Evolutionary conservation across 2,888 invertebrate species (phyloP).

Genomic region (Sarcophaga subvicina): DNA sequence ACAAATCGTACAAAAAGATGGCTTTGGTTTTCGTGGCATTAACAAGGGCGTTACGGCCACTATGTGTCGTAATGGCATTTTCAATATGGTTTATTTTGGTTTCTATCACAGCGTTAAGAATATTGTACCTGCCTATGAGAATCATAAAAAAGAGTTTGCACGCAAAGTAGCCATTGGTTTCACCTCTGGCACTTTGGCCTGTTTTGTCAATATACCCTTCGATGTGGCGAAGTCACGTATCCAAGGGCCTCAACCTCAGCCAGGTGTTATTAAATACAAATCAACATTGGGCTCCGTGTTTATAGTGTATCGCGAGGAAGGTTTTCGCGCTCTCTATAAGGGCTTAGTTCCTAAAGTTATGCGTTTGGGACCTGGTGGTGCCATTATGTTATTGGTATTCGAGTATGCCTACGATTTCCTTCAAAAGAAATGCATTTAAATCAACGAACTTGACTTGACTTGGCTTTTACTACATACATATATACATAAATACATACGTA

Average conservation of each 20-base stretch:
- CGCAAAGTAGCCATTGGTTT: conserved; percentile 93
- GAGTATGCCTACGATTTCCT: conserved; percentile 92
- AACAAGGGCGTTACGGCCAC: conserved; percentile 95
- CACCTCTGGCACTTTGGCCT: conserved; percentile 92
- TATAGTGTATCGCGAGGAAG: conserved; percentile 93
- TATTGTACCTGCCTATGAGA: conserved; percentile 86
- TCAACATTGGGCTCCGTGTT: conserved; percentile 88
- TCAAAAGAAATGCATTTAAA: conserved; percentile 77
- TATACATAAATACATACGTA: not conserved
- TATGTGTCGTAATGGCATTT: conserved; percentile 93
- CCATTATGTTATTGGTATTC: conserved; percentile 96
- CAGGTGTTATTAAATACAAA: conserved; percentile 89
- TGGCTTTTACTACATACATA: not conserved
- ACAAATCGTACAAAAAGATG: conserved; percentile 88
- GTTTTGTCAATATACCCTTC: conserved; percentile 95
- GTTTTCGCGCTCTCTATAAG: conserved; percentile 94
- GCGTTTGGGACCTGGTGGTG: conserved; percentile 96
- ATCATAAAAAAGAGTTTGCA: conserved; percentile 87
- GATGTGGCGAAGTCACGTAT: conserved; percentile 98
- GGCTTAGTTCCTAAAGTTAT: conserved; percentile 95
- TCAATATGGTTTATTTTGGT: conserved; percentile 97
- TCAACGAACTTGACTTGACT: not conserved
- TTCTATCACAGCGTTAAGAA: conserved; percentile 96
- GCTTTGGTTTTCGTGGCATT: conserved; percentile 90
- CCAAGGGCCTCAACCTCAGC: conserved; percentile 93